Conservation (phyloP, 2,888 invertebrate species). For the Caenorhabditis sp. region DNA sequence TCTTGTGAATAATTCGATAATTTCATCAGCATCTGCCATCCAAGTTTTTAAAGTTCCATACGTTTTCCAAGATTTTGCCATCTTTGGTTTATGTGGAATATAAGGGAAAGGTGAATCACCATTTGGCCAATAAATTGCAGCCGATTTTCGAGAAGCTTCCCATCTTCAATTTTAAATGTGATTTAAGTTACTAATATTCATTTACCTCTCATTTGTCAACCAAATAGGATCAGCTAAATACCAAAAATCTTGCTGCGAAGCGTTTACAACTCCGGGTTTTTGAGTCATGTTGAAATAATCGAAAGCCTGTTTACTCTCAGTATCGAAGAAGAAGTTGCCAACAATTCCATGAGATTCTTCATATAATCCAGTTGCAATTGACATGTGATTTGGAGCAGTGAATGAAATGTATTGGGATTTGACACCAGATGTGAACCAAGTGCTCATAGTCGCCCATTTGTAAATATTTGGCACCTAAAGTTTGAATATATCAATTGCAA, state of each 20-base stretch:
- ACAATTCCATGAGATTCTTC: constrained; percentile 58
- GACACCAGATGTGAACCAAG: constrained; percentile 51
- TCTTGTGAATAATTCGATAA: constrained; percentile 53
- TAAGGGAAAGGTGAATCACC: constrained; percentile 43
- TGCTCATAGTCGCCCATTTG: constrained; percentile 44
- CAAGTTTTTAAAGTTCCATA: constrained; percentile 58
- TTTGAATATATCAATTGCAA: constrained; percentile 2
- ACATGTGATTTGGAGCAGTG: constrained; percentile 59
- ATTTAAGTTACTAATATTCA: no score
- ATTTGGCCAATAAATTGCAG: constrained; percentile 52
- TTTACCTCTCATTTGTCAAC: constrained; percentile 39
- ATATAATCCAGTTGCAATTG: constrained; percentile 49
- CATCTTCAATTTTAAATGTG: constrained; percentile 7
- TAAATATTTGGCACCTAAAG: constrained; percentile 48
- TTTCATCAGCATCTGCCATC: constrained; percentile 63
- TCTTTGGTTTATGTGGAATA: constrained; percentile 34
- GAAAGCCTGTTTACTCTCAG: constrained; percentile 42
- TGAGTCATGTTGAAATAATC: constrained; percentile 51
- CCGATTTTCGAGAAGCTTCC: constrained; percentile 32
- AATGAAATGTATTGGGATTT: constrained; percentile 50
- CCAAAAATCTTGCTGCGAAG: constrained; percentile 38
- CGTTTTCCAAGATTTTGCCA: constrained; percentile 42
- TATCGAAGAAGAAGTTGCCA: constrained; percentile 55
- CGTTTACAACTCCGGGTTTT: constrained; percentile 39
- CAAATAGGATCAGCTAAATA: constrained; percentile 50